Conservation (phyloP, 2,888 invertebrate species). For the Parelbella ahira region DNA sequence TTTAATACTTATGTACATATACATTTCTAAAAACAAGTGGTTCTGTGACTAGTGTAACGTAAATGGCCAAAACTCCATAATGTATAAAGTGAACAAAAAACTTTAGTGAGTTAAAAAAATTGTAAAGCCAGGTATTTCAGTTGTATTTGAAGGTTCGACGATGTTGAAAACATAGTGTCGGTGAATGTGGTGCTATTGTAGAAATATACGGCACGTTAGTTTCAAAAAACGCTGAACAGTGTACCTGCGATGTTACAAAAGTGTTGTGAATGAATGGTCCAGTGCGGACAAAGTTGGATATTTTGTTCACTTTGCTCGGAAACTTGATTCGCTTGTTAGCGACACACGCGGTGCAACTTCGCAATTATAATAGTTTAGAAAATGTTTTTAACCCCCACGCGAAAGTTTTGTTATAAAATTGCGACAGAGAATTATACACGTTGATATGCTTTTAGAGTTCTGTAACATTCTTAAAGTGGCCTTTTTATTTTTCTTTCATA, state of each 20-base stretch:
- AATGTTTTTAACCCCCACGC: constrained; percentile 30
- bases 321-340: constrained; percentile 50
- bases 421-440: no score
- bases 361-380: constrained; percentile 42
- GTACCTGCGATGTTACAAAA: constrained; percentile 26
- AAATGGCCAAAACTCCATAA: no score
- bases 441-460: no score
- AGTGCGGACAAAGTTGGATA: constrained; percentile 40
- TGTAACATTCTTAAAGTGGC: no score
- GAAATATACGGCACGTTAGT: constrained; percentile 22
- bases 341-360: constrained; percentile 40
- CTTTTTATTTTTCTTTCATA: no score
- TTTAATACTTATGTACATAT: no score
- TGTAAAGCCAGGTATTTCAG: constrained; percentile 2
- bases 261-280: constrained; percentile 37
- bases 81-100: constrained; percentile 1
- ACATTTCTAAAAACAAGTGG: no score
- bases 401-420: not conserved
- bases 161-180: constrained; percentile 15
- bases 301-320: constrained; percentile 50
- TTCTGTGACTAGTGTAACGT: no score
- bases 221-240: constrained; percentile 16
- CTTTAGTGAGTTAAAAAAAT: constrained; percentile 1
- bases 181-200: constrained; percentile 3
- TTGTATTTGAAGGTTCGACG: constrained; percentile 16